Evolutionary conservation across 2,888 invertebrate species (phyloP), one percentile per base, ranked within the genome.

Genomic region (Drosophila anceps): DNA sequence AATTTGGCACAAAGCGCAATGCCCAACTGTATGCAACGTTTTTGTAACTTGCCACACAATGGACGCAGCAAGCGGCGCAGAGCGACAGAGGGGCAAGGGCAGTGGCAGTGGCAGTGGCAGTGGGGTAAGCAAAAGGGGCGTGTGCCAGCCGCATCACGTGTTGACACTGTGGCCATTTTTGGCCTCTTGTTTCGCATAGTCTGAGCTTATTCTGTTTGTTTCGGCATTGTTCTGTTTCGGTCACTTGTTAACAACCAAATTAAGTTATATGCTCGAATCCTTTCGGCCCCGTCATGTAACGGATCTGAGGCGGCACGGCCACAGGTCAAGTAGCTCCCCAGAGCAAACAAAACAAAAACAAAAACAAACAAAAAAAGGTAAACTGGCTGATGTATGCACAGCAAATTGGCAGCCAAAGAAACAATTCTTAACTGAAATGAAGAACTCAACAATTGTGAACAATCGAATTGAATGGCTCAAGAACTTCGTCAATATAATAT

Each of bases 211-310:
- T 63, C 46, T 60, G 37, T 58, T 62, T 71, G 39, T 27, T 33
- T 50, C 60, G 57, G 73, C 71, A 70, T 71, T 78, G 75, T 78
- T 79, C 67, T 54, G 48, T 55, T 75, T 76, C 62, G 58, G 69
- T 73, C 75, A 73, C 73, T 86, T 86, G 80, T 84, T 82, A 80
- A 84, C 80, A 84, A 69, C 53, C 65, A 75, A 84, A 84, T 86
- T 82, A 75, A 84, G 84, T 86, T 80, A 86, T 84, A 80, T 69
- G 68, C 53, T 55, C 61, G 53, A 74, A 67, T 77, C 71, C 58
- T 46, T 77, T 65, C 24, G 18, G 7, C 13, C 4, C 24, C 53
- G 10, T 3, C 53, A 37, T 37, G 53, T n/a, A 24, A 53, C 53
- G 37, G 53, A 53, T 37, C 53, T 50, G 24, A 20, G 24, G 12